A percentile compares a stretch with the other conserved stretches of the same genome.
Conservation (phyloP, 2,113 vertebrate genomes). For the Gobiocypris rarus region DNA sequence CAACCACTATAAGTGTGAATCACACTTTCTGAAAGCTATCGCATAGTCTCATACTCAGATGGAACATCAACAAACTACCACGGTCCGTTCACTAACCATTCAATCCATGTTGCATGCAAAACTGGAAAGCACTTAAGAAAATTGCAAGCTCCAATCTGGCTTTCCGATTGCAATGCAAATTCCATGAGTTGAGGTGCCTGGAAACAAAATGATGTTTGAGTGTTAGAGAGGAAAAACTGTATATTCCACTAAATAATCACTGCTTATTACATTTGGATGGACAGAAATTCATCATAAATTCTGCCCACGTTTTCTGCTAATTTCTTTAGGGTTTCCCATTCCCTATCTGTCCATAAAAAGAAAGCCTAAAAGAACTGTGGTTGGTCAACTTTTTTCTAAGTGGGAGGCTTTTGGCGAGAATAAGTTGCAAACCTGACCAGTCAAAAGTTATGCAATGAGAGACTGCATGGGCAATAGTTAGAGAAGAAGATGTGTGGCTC, state of each 20-base stretch:
- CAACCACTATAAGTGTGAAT: background rate
- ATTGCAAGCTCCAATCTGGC: background rate
- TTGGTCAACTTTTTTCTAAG: slow-evolving; percentile 55
- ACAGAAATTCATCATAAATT: background rate
- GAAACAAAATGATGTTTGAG: background rate
- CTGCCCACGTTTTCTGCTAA: background rate
- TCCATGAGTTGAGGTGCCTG: slow-evolving; percentile 1
- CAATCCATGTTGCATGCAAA: background rate
- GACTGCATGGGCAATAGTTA: slow-evolving; percentile 65
- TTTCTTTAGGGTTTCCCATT: background rate
- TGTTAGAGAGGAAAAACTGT: background rate
- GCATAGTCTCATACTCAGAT: background rate
- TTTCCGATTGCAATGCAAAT: background rate
- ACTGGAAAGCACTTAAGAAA: background rate
- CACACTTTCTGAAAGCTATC: background rate
- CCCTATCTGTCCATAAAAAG: background rate
- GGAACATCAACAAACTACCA: background rate
- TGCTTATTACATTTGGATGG: background rate
- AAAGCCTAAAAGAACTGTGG: background rate
- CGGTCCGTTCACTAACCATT: background rate
- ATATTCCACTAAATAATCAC: background rate
- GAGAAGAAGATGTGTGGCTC: slow-evolving; percentile 68
- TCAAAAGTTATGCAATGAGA: background rate
- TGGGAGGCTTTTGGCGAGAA: background rate
- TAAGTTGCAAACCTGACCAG: background rate